A percentile compares a stretch with the other conserved stretches of the same genome.
These are phyloP conservation scores for Idaea biselata DNA, from an alignment of 2,888 invertebrate species.

Conservation along the genomic window DNA sequence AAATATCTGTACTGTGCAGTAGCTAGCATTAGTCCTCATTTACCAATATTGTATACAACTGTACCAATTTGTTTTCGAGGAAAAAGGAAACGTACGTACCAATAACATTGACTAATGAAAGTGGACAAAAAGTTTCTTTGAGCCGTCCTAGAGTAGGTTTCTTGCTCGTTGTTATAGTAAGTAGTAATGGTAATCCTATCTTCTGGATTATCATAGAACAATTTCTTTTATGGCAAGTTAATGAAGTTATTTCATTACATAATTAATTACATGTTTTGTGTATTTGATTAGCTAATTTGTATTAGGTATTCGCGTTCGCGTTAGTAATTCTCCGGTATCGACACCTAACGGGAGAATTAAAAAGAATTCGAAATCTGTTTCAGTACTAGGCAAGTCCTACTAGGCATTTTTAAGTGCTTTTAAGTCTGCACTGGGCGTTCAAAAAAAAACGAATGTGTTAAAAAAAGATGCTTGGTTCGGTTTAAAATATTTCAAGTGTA, in stretches of 20 bases:
- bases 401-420: too few species aligned
- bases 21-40: neutral
- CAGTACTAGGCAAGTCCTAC: too few species aligned
- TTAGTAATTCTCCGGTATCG: too few species aligned
- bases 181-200: neutral
- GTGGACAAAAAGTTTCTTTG: conserved; percentile 46
- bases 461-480: too few species aligned
- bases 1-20: too few species aligned
- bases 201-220: neutral
- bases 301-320: too few species aligned
- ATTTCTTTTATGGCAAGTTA: neutral
- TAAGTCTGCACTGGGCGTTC: too few species aligned
- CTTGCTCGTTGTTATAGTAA: conserved; percentile 15
- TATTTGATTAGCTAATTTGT: neutral
- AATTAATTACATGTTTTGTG: neutral
- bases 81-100: conserved; percentile 24
- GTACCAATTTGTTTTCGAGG: conserved; percentile 1
- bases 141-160: conserved; percentile 34
- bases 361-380: too few species aligned
- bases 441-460: too few species aligned
- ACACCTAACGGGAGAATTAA: too few species aligned
- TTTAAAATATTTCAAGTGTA: too few species aligned
- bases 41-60: neutral
- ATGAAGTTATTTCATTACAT: neutral
- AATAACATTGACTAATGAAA: conserved; percentile 59